These are phyloP conservation scores for Litoditis marina DNA, from an alignment of 2,888 invertebrate genomes.

Conservation along the genomic window DNA sequence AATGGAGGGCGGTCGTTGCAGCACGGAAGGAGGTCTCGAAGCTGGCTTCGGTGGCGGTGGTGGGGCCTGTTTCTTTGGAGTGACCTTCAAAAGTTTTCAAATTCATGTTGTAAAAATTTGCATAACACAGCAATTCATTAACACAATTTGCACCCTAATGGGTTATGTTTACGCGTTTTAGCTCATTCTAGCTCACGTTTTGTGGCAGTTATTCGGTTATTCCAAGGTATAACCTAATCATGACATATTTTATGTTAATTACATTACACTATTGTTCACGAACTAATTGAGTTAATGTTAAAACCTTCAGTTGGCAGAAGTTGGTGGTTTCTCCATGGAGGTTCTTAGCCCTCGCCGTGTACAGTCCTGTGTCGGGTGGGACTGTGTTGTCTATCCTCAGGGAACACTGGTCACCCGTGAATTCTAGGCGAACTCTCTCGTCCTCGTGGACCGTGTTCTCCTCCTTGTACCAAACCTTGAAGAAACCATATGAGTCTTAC, in stretches of 20 bases:
- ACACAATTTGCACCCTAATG: too few relatives aligned
- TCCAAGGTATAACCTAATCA: too few relatives aligned
- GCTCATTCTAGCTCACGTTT: too few relatives aligned
- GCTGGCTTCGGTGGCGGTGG: slow-evolving; percentile 23
- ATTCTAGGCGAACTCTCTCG: slow-evolving; percentile 76
- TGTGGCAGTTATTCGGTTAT: too few relatives aligned
- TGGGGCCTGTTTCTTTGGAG: slow-evolving; percentile 21
- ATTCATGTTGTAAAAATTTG: too few relatives aligned
- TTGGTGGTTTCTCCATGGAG: slow-evolving; percentile 62
- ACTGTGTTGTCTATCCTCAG: slow-evolving; percentile 67
- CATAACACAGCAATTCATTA: neutral
- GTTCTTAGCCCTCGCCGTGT: slow-evolving; percentile 70
- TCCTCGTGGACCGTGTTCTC: slow-evolving; percentile 80
- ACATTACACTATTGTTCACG: too few relatives aligned
- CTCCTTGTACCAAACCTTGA: slow-evolving; percentile 74
- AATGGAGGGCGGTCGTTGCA: slow-evolving; percentile 43
- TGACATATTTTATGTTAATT: too few relatives aligned
- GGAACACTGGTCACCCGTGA: slow-evolving; percentile 70
- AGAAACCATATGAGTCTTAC: too few relatives aligned
- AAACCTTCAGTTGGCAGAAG: slow-evolving; percentile 55
- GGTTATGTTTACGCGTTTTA: too few relatives aligned
- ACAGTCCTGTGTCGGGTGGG: slow-evolving; percentile 46
- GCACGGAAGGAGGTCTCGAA: slow-evolving; percentile 2
- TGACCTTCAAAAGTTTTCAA: neutral
- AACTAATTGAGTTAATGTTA: neutral